A percentile compares a stretch with the other conserved stretches of the same genome.
Conservation (phyloP, 2,113 vertebrate genomes). For the Phylloscopus whistleri region DNA sequence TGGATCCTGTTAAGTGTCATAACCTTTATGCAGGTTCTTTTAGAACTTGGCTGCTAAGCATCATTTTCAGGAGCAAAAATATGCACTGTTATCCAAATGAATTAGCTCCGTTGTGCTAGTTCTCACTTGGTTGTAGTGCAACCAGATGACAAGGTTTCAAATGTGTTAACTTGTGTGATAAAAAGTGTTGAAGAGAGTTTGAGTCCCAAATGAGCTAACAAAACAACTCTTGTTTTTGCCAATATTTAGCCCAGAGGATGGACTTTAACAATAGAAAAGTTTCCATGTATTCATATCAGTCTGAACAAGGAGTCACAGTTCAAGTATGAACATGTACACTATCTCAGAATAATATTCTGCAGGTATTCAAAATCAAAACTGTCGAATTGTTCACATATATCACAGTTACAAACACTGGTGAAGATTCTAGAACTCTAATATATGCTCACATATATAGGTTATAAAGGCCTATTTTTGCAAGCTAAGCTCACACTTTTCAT, state of each 20-base stretch:
- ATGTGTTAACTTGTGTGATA: constrained; percentile 34
- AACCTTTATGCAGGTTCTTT: constrained; percentile 4
- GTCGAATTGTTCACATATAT: neutral
- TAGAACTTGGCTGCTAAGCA: neutral
- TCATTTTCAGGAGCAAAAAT: constrained; percentile 47
- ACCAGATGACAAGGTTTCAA: constrained; percentile 34
- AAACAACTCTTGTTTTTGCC: neutral
- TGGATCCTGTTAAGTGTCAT: constrained; percentile 3
- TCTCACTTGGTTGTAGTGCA: constrained; percentile 26
- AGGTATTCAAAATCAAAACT: neutral
- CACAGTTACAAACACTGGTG: neutral
- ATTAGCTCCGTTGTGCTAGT: constrained; percentile 18
- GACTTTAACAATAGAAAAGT: neutral
- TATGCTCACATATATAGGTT: neutral
- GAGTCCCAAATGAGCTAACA: neutral
- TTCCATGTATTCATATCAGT: neutral
- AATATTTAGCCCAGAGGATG: neutral
- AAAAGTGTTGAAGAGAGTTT: neutral
- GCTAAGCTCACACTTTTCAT: neutral
- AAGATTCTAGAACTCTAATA: neutral
- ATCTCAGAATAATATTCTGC: rapidly evolving
- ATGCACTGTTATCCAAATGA: constrained; percentile 40
- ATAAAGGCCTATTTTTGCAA: neutral
- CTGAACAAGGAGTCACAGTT: neutral
- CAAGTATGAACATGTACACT: neutral